Evolutionary conservation across 2,888 invertebrate genomes (phyloP).

Genomic region (Leptinotarsa tumamoca): DNA sequence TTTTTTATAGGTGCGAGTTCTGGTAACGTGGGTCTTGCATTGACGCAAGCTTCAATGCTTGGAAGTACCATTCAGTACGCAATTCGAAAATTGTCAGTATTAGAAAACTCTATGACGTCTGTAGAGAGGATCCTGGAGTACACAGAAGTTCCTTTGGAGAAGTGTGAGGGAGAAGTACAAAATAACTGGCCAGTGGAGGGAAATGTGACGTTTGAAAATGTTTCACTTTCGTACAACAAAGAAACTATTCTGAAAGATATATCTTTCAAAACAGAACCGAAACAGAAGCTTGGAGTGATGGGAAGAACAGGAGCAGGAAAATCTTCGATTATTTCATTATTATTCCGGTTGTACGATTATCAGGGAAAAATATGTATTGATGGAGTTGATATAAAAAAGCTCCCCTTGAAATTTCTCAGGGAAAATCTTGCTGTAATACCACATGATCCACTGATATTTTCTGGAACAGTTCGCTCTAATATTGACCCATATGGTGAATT

Average conservation of each 20-base stretch:
- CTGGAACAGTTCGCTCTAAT: slow-evolving; percentile 87
- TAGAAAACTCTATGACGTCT: slow-evolving; percentile 82
- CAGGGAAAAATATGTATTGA: slow-evolving; percentile 86
- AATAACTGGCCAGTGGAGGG: slow-evolving; percentile 80
- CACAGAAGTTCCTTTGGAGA: slow-evolving; percentile 66
- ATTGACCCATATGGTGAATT: slow-evolving; percentile 70
- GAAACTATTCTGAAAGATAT: slow-evolving; percentile 80
- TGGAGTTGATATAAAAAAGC: slow-evolving; percentile 74
- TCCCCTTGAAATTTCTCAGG: slow-evolving; percentile 82
- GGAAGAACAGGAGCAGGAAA: slow-evolving; percentile 89
- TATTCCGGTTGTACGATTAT: slow-evolving; percentile 83
- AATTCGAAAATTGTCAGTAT: slow-evolving; percentile 86
- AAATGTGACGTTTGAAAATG: slow-evolving; percentile 74
- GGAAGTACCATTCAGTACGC: slow-evolving; percentile 76
- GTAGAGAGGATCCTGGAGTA: slow-evolving; percentile 80
- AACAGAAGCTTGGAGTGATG: slow-evolving; percentile 81
- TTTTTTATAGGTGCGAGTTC: slow-evolving; percentile 49
- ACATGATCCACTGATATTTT: slow-evolving; percentile 87
- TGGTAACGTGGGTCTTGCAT: slow-evolving; percentile 69
- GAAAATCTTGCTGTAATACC: slow-evolving; percentile 85
- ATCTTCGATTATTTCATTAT: slow-evolving; percentile 78
- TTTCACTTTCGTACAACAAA: slow-evolving; percentile 79
- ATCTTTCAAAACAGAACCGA: slow-evolving; percentile 74
- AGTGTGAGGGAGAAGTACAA: slow-evolving; percentile 56
- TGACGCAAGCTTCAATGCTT: slow-evolving; percentile 82